Evolutionary conservation across 1,140 invertebrate species (phyloP), one percentile per base, ranked within the genome.

Genomic region (Orchestia grillus): DNA sequence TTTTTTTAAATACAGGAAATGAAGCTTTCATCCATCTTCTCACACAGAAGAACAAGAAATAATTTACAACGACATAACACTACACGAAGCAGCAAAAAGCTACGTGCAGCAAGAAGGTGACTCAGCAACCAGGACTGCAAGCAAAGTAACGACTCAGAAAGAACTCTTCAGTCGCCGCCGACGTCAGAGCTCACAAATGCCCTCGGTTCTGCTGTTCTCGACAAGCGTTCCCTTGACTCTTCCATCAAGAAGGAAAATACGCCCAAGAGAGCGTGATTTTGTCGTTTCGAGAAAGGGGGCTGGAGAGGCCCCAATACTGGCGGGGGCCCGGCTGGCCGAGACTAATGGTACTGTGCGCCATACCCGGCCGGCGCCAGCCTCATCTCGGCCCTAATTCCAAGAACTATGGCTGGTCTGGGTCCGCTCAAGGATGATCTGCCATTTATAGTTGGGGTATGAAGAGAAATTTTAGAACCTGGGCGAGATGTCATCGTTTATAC

Each of bases 161-260:
- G 62, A 77, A 77, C 62, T 77, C 62, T 77, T 36, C 15, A 77
- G 62, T 77, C 62, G 62, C 62, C 11, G 62, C 62, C 15, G 28
- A 77, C 15, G 41, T 41, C 41, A n/a, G n/a, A n/a, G n/a, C n/a
- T n/a, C n/a, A 90, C 88, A 90, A 42, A 41, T 90, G 41, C 36
- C 88, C 43, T 11, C 88, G 3, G 88, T 42, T 90, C n/a, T 41
- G 88, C 4, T 11, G 88, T 44, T 41, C 88, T 90, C n/a, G n/a
- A 90, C 88, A 42, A 90, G 43, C 88, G 88, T 90, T 90, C 88
- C 88, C 88, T 43, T 44, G 43, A 90, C 88, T 90, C 88, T 90
- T 90, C 41, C 88, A 90, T 90, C 88, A 90, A 90, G 88, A 90
- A 90, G 41, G 43, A 90, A 90, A 90, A 90, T 90, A 90, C 88